phyloP scores from a whole-genome alignment of 92 coral and sea anemone genomes.

The Siderastrea radians region DNA sequence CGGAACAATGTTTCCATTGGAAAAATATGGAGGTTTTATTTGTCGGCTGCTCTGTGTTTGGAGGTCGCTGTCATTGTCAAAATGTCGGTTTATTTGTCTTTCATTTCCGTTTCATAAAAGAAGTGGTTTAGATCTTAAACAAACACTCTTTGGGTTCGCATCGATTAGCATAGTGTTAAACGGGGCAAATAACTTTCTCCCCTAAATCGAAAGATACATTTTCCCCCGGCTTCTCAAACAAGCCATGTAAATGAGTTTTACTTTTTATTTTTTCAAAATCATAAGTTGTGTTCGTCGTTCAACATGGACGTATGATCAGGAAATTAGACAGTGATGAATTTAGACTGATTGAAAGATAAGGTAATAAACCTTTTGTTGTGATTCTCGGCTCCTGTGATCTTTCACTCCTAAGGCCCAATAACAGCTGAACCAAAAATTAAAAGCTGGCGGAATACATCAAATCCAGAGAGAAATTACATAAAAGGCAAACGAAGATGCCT shows the following conservation, averaged over 20 bases:
- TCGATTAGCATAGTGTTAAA: constrained; percentile 16
- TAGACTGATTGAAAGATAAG: constrained; percentile 22
- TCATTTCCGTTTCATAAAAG: constrained; percentile 55
- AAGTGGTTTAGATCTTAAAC: constrained; percentile 51
- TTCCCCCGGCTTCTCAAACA: constrained; percentile 11
- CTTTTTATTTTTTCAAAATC: not conserved
- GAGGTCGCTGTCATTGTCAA: constrained; percentile 40
- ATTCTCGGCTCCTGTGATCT: constrained; percentile 13
- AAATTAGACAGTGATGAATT: constrained; percentile 24
- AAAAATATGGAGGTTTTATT: constrained; percentile 6
- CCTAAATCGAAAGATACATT: constrained; percentile 19
- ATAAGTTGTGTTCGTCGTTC: not conserved
- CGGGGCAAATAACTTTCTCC: constrained; percentile 14
- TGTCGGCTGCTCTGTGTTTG: constrained; percentile 9
- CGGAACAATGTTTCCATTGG: constrained; percentile 45
- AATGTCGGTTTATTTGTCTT: constrained; percentile 47
- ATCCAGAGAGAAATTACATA: not conserved
- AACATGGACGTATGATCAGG: not conserved
- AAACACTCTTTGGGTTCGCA: constrained; percentile 8
- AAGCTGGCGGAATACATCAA: not conserved
- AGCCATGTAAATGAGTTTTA: not conserved
- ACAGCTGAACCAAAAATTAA: constrained; percentile 4
- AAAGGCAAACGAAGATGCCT: not conserved
- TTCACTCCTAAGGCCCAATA: not conserved
- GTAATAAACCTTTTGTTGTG: constrained; percentile 16